Conservation (phyloP, 2,888 invertebrate species). For the Pristionchus arcanus region DNA sequence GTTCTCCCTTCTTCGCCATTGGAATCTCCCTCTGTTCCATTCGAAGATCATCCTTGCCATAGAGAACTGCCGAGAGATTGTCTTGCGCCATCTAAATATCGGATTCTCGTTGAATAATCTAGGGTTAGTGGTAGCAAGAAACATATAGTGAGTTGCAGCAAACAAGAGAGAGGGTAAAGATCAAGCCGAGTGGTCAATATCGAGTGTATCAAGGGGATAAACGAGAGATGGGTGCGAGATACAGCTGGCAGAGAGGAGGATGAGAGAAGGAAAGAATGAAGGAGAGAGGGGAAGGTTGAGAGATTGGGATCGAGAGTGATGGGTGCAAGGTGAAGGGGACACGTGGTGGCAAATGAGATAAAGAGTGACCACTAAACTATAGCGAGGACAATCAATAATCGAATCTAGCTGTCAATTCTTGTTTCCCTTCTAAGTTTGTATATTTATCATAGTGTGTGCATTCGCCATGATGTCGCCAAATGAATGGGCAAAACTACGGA, state of each 20-base stretch:
- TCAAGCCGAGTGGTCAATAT: constrained; percentile 33
- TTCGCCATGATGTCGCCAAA: too few relatives aligned
- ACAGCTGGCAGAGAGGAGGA: not conserved
- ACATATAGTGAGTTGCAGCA: not conserved
- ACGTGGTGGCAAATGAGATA: constrained; percentile 8
- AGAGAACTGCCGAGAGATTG: constrained; percentile 69
- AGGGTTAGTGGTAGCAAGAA: not conserved
- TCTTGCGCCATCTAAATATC: constrained; percentile 53
- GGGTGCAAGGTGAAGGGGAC: constrained; percentile 21
- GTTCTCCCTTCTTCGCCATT: constrained; percentile 60
- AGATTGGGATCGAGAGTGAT: constrained; percentile 25
- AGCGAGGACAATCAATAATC: not conserved
- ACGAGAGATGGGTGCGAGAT: not conserved
- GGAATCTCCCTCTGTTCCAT: constrained; percentile 66
- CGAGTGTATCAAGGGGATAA: not conserved
- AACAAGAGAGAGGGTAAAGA: not conserved
- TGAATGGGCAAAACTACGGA: too few relatives aligned
- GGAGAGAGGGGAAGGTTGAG: not conserved
- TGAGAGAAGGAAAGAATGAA: not conserved
- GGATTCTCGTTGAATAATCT: not conserved
- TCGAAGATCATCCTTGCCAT: constrained; percentile 64
- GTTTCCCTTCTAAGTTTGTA: not conserved
- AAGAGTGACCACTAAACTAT: not conserved
- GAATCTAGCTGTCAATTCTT: not conserved
- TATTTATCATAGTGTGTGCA: not conserved